Evolutionary conservation across 2,888 invertebrate species (phyloP).

Genomic region (Thecocarcelia acutangulata): DNA sequence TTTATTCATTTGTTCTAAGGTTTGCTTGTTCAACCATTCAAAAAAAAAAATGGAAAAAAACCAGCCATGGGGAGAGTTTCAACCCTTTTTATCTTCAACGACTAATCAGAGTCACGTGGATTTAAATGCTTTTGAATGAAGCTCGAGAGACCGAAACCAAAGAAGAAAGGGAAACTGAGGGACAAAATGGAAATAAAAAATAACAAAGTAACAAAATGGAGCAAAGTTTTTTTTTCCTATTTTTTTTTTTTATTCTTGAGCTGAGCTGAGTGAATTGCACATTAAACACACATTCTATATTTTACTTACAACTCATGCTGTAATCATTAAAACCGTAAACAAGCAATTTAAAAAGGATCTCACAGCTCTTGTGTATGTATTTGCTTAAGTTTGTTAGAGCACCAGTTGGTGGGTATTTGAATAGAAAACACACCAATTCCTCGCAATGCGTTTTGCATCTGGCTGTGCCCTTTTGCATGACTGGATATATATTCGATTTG

Average conservation of each 20-base stretch:
- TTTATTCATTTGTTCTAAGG: constrained; percentile 27
- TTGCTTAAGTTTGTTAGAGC: constrained; percentile 48
- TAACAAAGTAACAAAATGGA: constrained; percentile 56
- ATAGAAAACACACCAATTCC: constrained; percentile 3
- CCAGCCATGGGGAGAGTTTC: constrained; percentile 62
- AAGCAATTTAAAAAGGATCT: constrained; percentile 66
- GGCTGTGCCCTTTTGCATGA: too few relatives aligned
- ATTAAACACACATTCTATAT: constrained; percentile 58
- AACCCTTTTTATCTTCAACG: constrained; percentile 69
- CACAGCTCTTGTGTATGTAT: constrained; percentile 35
- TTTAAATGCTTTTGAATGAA: constrained; percentile 68
- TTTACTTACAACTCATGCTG: constrained; percentile 61
- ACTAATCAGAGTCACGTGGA: constrained; percentile 71
- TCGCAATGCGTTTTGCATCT: background rate
- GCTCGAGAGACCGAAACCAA: constrained; percentile 49
- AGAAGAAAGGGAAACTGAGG: background rate
- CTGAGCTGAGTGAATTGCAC: constrained; percentile 55
- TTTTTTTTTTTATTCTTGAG: background rate
- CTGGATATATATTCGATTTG: too few relatives aligned
- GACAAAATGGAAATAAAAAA: constrained; percentile 32
- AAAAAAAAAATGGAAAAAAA: too few relatives aligned
- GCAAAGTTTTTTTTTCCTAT: constrained; percentile 8
- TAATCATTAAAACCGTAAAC: constrained; percentile 67
- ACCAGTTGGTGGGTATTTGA: constrained; percentile 16
- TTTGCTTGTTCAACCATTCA: constrained; percentile 51